Evolutionary conservation across 2,797 vertebrate species (phyloP), one percentile per base, ranked within the genome.

Genomic region (Muscicapa striata): DNA sequence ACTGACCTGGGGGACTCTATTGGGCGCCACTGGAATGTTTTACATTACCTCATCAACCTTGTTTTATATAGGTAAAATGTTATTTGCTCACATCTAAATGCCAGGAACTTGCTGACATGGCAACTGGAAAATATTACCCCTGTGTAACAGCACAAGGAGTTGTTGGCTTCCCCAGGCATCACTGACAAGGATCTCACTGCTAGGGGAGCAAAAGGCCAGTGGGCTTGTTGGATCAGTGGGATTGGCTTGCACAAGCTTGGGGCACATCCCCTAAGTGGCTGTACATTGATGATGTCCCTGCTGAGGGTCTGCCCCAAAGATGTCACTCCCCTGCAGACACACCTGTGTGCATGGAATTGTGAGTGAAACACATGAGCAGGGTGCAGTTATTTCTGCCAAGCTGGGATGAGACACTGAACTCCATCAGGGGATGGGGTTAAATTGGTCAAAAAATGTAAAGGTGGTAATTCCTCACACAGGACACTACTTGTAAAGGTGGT

Each of bases 21-120:
- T 94, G 91, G 90, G 92, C 10, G 18, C 93, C 72, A 69, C 67
- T 83, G 58, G 78, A 95, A 93, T 82, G 88, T 62, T 97, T 97
- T 92, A 94, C 96, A 81, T 92, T 96, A 75, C 96, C 90, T 95
- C 95, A 97, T 96, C 96, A 97, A 94, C 96, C 92, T 84, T 30
- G 75, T 90, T 96, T 97, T 92, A 90, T 90, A 54, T 43, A 92
- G 79, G 93, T 72, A 94, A 92, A 95, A 82, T 70, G 82, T 96
- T 91, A 89, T 82, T 96, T 93, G 51, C 93, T 96, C 32, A 87
- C 81, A 97, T 93, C 88, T 93, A 95, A 96, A 97, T 79, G 92
- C 84, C 91, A 96, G 83, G 92, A 94, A 72, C 88, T 90, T 89
- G 77, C 94, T 1, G 6, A 91, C 2, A 16, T 61, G 68, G 78